These are phyloP conservation scores for Pristiophorus japonicus DNA, from an alignment of 2,113 vertebrate species.

Conservation along the genomic window DNA sequence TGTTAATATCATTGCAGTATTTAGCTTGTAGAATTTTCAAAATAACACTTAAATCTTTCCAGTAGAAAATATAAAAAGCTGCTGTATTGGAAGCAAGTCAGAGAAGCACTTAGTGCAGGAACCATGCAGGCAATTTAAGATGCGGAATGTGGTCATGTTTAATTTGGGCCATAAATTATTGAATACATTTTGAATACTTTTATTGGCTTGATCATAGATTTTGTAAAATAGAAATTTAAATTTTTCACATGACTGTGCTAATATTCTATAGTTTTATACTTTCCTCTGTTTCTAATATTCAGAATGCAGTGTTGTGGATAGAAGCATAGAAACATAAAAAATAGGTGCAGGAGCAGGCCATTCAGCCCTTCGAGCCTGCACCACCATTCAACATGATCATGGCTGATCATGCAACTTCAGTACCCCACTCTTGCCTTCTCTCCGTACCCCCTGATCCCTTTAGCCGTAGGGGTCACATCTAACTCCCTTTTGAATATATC, in stretches of 20 bases:
- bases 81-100: neutral
- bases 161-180: neutral
- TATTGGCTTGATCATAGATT: neutral
- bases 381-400: no score
- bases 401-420: no score
- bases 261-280: neutral
- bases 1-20: neutral
- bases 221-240: neutral
- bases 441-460: no score
- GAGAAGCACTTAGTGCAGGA: neutral
- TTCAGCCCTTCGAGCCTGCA: no score
- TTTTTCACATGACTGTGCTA: neutral
- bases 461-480: no score
- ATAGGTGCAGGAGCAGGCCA: no score
- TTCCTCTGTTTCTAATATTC: neutral
- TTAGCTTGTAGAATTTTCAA: constrained; percentile 19
- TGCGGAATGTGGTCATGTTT: neutral
- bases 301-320: neutral
- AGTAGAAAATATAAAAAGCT: neutral
- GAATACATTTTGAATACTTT: neutral
- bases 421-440: no score
- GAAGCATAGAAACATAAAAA: no score
- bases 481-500: no score
- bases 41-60: neutral
- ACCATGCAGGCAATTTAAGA: neutral